These are phyloP conservation scores for Papilio polyxenes DNA, from an alignment of 1,140 invertebrate genomes.

Conservation along the genomic window DNA sequence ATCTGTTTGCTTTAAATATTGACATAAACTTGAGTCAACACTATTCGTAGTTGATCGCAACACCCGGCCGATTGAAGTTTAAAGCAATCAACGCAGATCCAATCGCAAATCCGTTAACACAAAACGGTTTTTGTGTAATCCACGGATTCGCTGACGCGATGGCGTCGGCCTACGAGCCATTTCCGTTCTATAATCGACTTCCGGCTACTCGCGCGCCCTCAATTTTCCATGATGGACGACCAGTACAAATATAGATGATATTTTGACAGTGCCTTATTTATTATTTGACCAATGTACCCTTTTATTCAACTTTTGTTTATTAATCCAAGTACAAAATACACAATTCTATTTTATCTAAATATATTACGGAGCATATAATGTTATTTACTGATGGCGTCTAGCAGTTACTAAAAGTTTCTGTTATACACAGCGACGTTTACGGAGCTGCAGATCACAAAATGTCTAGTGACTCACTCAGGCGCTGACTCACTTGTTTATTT, in stretches of 20 bases:
- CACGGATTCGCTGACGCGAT: slow-evolving; percentile 39
- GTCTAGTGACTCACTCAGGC: not conserved
- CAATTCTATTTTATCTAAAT: too few species aligned
- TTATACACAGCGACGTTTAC: not conserved
- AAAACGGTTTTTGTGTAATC: slow-evolving; percentile 44
- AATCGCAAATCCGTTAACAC: slow-evolving; percentile 42
- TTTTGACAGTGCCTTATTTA: not conserved
- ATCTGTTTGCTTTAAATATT: slow-evolving; percentile 11
- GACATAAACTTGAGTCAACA: not conserved
- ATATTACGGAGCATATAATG: not conserved
- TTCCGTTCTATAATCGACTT: slow-evolving; percentile 44
- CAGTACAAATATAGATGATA: slow-evolving; percentile 16
- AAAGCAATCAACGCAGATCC: slow-evolving; percentile 40
- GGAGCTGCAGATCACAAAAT: not conserved
- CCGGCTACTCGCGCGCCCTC: slow-evolving; percentile 34
- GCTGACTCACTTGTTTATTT: not conserved
- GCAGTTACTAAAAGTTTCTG: not conserved
- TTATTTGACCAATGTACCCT: not conserved
- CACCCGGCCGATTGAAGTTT: slow-evolving; percentile 13
- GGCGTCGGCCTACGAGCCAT: slow-evolving; percentile 38
- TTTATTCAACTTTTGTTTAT: not conserved
- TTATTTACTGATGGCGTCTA: not conserved
- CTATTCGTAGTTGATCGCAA: not conserved
- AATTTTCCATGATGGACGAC: slow-evolving; percentile 29
- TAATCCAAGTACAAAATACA: not conserved